Conservation (phyloP, 2,797 vertebrate genomes). For the Rhinoraja longicauda region DNA sequence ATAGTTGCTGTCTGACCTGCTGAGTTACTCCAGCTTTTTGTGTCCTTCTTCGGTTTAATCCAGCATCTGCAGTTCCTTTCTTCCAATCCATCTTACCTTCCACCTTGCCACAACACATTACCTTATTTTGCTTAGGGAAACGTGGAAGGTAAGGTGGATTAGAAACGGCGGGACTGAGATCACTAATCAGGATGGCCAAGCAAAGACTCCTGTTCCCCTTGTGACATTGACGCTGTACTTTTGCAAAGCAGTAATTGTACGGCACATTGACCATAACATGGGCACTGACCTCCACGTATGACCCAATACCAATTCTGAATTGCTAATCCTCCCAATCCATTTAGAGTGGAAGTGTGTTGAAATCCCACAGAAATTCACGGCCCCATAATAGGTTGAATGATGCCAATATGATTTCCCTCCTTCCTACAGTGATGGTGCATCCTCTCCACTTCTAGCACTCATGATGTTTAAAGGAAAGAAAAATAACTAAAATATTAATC, state of each 20-base stretch:
- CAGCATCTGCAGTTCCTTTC: no score
- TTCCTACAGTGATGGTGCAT: neutral
- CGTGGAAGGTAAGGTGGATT: neutral
- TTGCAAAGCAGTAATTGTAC: neutral
- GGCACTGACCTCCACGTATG: neutral
- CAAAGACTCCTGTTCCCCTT: neutral
- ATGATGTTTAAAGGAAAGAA: neutral
- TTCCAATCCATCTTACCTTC: no score
- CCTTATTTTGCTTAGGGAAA: neutral
- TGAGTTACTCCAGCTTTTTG: no score
- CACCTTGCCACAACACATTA: neutral
- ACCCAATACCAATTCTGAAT: neutral
- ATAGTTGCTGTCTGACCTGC: no score
- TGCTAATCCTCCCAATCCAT: neutral
- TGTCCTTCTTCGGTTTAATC: no score
- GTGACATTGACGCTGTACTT: neutral
- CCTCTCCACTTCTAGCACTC: neutral
- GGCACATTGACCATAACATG: neutral
- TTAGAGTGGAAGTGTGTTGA: neutral
- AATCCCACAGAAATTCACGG: neutral
- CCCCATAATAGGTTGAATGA: neutral
- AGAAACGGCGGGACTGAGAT: neutral
- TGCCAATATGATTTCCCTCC: neutral
- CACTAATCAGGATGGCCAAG: neutral
- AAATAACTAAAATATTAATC: neutral